Conservation (phyloP, 2,797 vertebrate genomes). For the Hemitrygon akajei region DNA sequence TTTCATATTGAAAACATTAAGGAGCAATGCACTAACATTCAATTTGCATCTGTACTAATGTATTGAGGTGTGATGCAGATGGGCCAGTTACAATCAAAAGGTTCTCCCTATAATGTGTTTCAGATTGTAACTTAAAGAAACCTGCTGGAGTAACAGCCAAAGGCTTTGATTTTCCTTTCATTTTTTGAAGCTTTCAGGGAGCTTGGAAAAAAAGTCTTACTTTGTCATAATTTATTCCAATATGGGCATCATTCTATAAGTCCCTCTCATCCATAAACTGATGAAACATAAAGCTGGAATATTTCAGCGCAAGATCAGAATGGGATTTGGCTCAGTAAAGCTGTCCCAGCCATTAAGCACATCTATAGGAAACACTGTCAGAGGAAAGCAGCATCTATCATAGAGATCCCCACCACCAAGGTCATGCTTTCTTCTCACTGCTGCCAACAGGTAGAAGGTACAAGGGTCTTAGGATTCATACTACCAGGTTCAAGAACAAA, state of each 20-base stretch:
- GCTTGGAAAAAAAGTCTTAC: background rate
- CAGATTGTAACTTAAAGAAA: background rate
- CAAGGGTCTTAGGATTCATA: too few species aligned
- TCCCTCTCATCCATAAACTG: background rate
- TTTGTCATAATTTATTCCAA: background rate
- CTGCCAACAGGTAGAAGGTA: too few species aligned
- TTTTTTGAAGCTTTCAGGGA: too few species aligned
- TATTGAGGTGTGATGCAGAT: background rate
- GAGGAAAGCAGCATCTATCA: too few species aligned
- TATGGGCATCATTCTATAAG: background rate
- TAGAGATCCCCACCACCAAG: too few species aligned
- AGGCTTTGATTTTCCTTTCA: background rate
- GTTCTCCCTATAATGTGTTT: background rate
- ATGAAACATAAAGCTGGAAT: background rate
- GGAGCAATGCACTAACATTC: background rate
- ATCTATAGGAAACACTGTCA: too few species aligned
- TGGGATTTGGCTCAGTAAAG: background rate
- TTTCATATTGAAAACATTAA: background rate
- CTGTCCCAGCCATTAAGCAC: too few species aligned
- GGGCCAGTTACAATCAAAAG: background rate
- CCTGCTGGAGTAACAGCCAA: background rate
- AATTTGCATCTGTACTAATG: background rate
- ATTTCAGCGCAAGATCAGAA: background rate
- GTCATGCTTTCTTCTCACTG: too few species aligned
- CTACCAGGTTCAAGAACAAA: too few species aligned